These are phyloP conservation scores for Torymus aiolomorphi DNA, from an alignment of 2,888 invertebrate genomes.

Conservation along the genomic window DNA sequence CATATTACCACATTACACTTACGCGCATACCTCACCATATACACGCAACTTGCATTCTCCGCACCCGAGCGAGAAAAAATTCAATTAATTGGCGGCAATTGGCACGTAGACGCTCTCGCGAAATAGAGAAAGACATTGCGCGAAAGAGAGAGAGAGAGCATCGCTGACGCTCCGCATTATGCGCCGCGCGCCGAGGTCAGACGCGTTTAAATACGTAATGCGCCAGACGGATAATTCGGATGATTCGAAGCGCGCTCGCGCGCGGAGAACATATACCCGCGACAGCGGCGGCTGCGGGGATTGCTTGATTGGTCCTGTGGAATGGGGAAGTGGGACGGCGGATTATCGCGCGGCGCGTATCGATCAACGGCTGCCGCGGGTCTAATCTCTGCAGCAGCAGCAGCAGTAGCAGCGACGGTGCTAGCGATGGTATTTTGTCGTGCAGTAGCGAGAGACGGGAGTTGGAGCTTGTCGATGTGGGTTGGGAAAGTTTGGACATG, in stretches of 20 bases:
- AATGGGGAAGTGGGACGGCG: conserved; percentile 18
- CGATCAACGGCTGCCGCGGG: conserved; percentile 21
- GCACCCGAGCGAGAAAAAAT: neutral
- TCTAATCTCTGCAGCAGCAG: conserved; percentile 15
- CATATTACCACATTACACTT: too few relatives aligned
- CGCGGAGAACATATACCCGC: conserved; percentile 41
- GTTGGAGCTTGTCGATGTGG: too few relatives aligned
- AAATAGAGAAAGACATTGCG: neutral
- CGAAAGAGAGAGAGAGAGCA: neutral
- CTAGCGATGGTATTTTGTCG: too few relatives aligned
- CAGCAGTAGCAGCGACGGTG: neutral
- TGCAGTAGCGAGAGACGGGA: too few relatives aligned
- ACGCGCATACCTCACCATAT: too few relatives aligned
- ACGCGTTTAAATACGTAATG: conserved; percentile 66
- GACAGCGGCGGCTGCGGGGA: neutral
- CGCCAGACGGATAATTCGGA: conserved; percentile 66
- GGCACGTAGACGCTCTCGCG: conserved; percentile 8
- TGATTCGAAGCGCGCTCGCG: conserved; percentile 57
- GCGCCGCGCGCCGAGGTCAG: conserved; percentile 55
- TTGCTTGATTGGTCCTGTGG: conserved; percentile 27
- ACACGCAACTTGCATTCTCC: too few relatives aligned
- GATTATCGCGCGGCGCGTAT: conserved; percentile 15
- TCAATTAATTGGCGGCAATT: conserved; percentile 42
- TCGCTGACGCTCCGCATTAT: conserved; percentile 34
- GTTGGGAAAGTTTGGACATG: too few relatives aligned